Percentiles rank a stretch among this genome's conserved stretches.
These are phyloP conservation scores for Lagothrix lagotricha DNA, from an alignment of 2,797 vertebrate species.

Conservation along the genomic window DNA sequence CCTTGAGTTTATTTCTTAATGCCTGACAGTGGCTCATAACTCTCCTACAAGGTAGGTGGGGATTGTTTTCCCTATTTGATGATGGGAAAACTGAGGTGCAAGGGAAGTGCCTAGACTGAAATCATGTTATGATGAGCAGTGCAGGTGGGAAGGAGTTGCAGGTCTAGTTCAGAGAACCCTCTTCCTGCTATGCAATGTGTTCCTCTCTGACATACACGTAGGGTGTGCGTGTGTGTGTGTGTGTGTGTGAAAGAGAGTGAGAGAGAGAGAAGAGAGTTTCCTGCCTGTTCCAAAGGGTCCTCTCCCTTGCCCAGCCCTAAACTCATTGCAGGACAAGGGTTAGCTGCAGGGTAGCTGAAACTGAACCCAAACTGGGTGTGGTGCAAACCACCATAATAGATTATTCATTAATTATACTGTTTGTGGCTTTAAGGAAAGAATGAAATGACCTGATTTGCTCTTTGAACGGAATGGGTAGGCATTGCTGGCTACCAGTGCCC, in stretches of 20 bases:
- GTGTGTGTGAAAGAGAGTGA: not conserved
- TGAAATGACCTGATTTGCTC: not conserved
- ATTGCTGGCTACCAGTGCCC: not conserved
- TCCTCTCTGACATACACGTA: not conserved
- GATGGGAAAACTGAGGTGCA: not conserved
- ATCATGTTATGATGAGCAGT: not conserved
- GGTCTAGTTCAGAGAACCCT: not conserved
- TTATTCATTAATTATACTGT: not conserved
- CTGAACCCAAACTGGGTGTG: not conserved
- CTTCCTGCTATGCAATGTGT: not conserved
- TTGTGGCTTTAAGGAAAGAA: not conserved
- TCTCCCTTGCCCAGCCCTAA: not conserved
- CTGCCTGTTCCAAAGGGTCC: not conserved
- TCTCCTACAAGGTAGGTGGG: not conserved
- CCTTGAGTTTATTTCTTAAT: not conserved
- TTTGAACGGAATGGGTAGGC: not conserved
- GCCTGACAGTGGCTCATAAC: not conserved
- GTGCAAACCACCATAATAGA: not conserved
- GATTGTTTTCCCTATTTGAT: not conserved
- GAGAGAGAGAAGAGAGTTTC: not conserved
- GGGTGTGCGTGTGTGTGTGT: not conserved
- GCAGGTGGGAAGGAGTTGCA: not conserved
- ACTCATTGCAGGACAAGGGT: constrained; percentile 31
- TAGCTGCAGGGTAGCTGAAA: not conserved
- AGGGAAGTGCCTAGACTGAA: not conserved